Conservation (phyloP, 1,140 invertebrate genomes). For the Lordiphosa stackelbergi region DNA sequence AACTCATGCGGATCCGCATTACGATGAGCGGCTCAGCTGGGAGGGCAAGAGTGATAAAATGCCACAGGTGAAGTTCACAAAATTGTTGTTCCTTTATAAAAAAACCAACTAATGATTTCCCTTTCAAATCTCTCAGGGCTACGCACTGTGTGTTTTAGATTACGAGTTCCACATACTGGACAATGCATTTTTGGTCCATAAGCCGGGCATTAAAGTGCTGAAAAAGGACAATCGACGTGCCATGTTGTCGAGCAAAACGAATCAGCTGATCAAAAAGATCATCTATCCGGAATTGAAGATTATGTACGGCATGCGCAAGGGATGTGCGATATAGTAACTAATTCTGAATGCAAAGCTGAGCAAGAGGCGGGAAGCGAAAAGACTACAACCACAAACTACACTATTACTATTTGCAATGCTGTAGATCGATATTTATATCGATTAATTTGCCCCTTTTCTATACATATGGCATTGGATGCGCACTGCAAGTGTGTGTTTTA, state of each 20-base stretch:
- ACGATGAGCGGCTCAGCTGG: constrained; percentile 92
- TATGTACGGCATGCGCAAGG: constrained; percentile 87
- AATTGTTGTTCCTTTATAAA: neutral
- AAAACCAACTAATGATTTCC: constrained; percentile 12
- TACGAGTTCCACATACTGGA: constrained; percentile 94
- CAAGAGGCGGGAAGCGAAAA: constrained; percentile 40
- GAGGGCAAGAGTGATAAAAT: constrained; percentile 95
- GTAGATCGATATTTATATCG: constrained; percentile 27
- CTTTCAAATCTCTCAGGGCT: constrained; percentile 82
- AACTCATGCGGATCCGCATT: constrained; percentile 90
- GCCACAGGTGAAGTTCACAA: constrained; percentile 85
- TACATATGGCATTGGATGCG: constrained; percentile 30
- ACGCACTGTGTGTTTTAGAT: constrained; percentile 90
- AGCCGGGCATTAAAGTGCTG: constrained; percentile 90
- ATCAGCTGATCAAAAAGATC: constrained; percentile 87
- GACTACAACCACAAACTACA: constrained; percentile 53
- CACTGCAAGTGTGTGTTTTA: constrained; percentile 48
- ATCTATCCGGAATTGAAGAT: constrained; percentile 91
- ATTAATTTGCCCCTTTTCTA: constrained; percentile 12
- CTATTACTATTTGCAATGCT: constrained; percentile 65
- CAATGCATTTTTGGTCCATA: constrained; percentile 92
- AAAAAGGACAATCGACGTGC: constrained; percentile 87
- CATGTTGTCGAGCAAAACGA: constrained; percentile 86
- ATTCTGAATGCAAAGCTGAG: constrained; percentile 49
- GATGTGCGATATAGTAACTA: constrained; percentile 86